Conservation (phyloP, 2,888 invertebrate genomes). For the Drosophila robusta region DNA sequence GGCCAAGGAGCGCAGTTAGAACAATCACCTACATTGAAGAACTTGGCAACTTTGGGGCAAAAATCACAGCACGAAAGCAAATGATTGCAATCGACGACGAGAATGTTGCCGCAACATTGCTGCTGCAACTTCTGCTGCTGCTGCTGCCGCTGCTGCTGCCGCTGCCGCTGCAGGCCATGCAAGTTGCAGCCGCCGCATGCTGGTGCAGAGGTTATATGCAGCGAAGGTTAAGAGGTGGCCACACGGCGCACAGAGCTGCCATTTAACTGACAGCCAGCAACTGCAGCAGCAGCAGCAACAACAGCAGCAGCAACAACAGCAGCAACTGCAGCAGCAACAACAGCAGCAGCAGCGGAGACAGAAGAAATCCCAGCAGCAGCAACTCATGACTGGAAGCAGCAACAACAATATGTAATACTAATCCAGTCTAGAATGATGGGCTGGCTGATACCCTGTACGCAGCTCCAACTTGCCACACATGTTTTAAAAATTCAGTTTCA, state of each 20-base stretch:
- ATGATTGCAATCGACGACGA: slow-evolving; percentile 74
- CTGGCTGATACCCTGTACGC: neutral
- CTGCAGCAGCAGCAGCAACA: slow-evolving; percentile 9
- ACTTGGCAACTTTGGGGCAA: slow-evolving; percentile 63
- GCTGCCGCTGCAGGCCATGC: slow-evolving; percentile 40
- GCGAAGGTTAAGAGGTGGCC: slow-evolving; percentile 80
- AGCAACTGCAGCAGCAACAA: slow-evolving; percentile 38
- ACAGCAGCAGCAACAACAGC: neutral
- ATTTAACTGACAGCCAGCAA: slow-evolving; percentile 66
- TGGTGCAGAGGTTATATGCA: slow-evolving; percentile 78
- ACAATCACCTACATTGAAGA: slow-evolving; percentile 75
- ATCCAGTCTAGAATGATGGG: neutral
- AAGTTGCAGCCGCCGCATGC: slow-evolving; percentile 50
- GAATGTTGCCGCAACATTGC: slow-evolving; percentile 43
- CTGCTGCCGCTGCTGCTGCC: slow-evolving; percentile 18
- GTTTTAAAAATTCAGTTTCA: no score
- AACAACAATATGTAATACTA: slow-evolving; percentile 9
- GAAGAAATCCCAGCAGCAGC: slow-evolving; percentile 26
- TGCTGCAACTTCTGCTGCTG: slow-evolving; percentile 23
- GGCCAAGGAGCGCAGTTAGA: slow-evolving; percentile 53
- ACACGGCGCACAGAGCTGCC: slow-evolving; percentile 67
- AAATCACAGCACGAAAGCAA: slow-evolving; percentile 81
- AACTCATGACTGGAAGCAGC: slow-evolving; percentile 75
- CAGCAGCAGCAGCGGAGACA: slow-evolving; percentile 31
- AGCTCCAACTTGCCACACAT: no score